Evolutionary conservation across 2,888 invertebrate genomes (phyloP).

Genomic region (Pammene aurita): DNA sequence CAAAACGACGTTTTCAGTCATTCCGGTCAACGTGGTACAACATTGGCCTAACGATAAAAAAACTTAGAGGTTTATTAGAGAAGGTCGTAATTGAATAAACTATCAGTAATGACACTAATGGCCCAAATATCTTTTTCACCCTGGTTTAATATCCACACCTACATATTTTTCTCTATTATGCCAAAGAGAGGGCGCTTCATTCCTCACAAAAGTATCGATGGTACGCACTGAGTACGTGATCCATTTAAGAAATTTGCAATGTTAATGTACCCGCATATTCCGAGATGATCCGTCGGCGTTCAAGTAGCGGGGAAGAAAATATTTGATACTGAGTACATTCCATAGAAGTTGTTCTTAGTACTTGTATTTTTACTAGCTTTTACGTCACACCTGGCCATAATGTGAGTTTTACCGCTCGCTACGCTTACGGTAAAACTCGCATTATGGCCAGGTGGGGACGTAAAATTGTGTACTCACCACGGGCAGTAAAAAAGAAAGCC

Average conservation of each 20-base stretch:
- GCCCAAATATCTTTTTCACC: background rate
- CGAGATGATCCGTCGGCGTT: conserved; percentile 8
- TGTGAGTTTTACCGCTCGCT: too few species aligned
- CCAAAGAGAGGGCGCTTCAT: conserved; percentile 3
- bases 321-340: too few species aligned
- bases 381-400: too few species aligned
- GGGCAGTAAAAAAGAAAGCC: too few species aligned
- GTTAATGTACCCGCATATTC: conserved; percentile 32
- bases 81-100: too few species aligned
- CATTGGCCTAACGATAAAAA: too few species aligned
- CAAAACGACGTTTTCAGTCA: too few species aligned
- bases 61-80: too few species aligned
- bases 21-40: too few species aligned
- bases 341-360: background rate
- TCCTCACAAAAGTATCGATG: conserved; percentile 26
- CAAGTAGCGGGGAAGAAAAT: background rate
- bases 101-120: background rate
- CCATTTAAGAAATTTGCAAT: conserved; percentile 39
- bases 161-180: background rate
- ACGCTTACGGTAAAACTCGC: too few species aligned
- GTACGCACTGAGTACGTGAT: conserved; percentile 33
- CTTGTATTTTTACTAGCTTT: background rate
- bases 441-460: too few species aligned
- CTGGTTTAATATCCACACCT: background rate
- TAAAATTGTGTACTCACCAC: too few species aligned